phyloP scores from a whole-genome alignment of 1,140 invertebrate species.

The Megalopta genalis region DNA sequence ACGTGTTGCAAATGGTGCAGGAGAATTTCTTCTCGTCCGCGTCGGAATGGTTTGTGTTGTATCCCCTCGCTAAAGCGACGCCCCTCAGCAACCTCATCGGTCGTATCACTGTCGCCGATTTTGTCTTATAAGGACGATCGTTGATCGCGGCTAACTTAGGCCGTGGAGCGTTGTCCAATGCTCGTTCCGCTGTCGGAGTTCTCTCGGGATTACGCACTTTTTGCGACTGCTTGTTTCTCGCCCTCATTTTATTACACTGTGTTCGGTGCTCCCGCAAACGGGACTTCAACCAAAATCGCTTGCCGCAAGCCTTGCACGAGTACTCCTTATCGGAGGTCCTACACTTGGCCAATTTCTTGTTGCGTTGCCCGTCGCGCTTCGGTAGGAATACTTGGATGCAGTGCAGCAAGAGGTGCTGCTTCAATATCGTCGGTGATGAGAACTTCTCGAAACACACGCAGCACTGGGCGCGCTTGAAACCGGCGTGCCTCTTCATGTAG shows the following conservation, averaged over 20 bases:
- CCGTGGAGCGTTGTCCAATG: too few species aligned
- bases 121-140: too few species aligned
- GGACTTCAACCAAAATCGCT: conserved; percentile 38
- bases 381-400: conserved; percentile 57
- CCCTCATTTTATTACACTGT: conserved; percentile 14
- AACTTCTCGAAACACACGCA: conserved; percentile 59
- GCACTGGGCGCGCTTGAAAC: conserved; percentile 42
- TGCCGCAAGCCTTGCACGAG: conserved; percentile 42
- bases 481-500: conserved; percentile 57
- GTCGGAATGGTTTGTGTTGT: neutral
- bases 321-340: conserved; percentile 13
- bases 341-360: conserved; percentile 46
- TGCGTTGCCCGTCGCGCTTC: conserved; percentile 1
- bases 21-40: conserved; percentile 28
- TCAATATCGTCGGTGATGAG: neutral
- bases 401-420: conserved; percentile 59
- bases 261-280: conserved; percentile 52
- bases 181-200: too few species aligned
- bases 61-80: neutral
- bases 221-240: neutral
- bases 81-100: neutral
- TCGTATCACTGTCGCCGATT: too few species aligned
- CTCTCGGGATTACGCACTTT: neutral
- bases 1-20: conserved; percentile 56
- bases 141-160: too few species aligned